Evolutionary conservation across 2,888 invertebrate genomes (phyloP).

Genomic region (Maniola hyperantus): DNA sequence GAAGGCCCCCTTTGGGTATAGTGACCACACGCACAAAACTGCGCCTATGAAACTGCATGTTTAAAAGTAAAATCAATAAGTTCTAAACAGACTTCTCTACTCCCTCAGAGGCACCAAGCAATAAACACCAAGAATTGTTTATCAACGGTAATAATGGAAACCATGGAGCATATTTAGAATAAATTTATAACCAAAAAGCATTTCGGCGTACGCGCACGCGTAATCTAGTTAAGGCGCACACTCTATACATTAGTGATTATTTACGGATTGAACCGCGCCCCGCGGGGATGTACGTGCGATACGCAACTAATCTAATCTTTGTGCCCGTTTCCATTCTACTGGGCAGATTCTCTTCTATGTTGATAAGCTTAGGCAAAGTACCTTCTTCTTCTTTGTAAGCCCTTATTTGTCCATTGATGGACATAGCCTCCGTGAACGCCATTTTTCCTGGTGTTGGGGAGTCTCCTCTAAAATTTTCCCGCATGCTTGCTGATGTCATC

Average conservation of each 20-base stretch:
- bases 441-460: no score
- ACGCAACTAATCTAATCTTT: conserved; percentile 67
- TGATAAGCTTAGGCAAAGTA: neutral
- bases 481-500: no score
- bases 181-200: conserved; percentile 47
- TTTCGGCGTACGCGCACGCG: conserved; percentile 44
- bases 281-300: conserved; percentile 56
- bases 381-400: no score
- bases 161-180: conserved; percentile 24
- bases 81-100: no score
- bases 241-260: conserved; percentile 52
- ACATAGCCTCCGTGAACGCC: no score
- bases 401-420: no score
- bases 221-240: conserved; percentile 46
- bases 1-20: no score
- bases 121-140: neutral
- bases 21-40: no score
- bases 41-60: no score
- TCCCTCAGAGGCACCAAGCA: neutral
- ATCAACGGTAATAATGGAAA: neutral
- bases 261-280: conserved; percentile 44
- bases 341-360: neutral
- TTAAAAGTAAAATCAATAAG: no score
- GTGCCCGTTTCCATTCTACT: conserved; percentile 30
- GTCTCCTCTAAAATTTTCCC: no score